Conservation (phyloP, 2,888 invertebrate species). For the Biston betularia region DNA sequence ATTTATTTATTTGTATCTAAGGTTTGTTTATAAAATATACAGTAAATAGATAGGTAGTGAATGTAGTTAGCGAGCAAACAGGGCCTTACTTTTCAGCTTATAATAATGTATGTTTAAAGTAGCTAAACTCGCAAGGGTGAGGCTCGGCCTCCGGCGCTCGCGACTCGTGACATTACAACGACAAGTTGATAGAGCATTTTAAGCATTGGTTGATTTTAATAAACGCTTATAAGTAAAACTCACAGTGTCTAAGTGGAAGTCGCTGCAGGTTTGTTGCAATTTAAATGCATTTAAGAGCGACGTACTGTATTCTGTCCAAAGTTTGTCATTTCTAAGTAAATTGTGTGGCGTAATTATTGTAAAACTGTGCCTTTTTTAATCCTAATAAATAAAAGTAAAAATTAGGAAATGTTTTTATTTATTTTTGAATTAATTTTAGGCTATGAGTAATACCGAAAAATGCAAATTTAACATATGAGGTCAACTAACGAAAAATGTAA, state of each 20-base stretch:
- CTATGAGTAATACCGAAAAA: background rate
- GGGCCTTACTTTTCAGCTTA: too few species aligned
- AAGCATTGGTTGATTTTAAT: too few species aligned
- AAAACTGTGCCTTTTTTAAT: conserved; percentile 36
- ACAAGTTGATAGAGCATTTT: too few species aligned
- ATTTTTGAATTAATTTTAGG: background rate
- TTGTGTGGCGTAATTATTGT: conserved; percentile 46
- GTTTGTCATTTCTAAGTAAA: conserved; percentile 47
- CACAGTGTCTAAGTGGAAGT: conserved; percentile 33
- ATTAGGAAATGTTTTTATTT: conserved; percentile 17
- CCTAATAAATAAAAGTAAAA: conserved; percentile 39
- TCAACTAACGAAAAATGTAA: conserved; percentile 36
- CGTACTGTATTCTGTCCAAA: conserved; percentile 47
- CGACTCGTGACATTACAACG: too few species aligned
- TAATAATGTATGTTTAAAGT: too few species aligned
- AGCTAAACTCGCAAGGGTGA: too few species aligned
- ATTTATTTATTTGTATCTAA: conserved; percentile 36
- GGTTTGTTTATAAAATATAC: conserved; percentile 55
- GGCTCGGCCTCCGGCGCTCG: too few species aligned
- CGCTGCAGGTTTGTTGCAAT: conserved; percentile 56
- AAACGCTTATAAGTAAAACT: too few species aligned
- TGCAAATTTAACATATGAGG: conserved; percentile 22
- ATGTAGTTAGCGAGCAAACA: conserved; percentile 39
- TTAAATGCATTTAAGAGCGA: conserved; percentile 65
- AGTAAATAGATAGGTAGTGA: conserved; percentile 41